Percentiles rank a stretch among this genome's conserved stretches.
These are phyloP conservation scores for Lethenteron reissneri DNA, from an alignment of 2,113 vertebrate species.

Conservation along the genomic window DNA sequence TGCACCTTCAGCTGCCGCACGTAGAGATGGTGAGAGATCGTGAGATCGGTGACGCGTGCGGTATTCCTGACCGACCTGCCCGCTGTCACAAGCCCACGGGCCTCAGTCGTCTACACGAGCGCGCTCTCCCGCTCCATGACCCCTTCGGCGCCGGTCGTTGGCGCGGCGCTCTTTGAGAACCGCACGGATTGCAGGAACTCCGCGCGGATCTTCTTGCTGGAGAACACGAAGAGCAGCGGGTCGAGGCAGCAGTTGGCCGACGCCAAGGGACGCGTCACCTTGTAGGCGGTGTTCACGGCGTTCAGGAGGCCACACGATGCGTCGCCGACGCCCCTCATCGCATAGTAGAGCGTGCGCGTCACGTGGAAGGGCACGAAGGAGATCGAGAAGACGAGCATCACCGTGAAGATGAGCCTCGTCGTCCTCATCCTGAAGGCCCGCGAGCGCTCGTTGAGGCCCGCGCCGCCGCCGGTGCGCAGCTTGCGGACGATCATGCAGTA, in stretches of 20 bases:
- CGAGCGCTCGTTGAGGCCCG: constrained; percentile 13
- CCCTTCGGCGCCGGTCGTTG: no score
- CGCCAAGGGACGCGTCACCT: constrained; percentile 61
- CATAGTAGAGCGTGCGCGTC: constrained; percentile 71
- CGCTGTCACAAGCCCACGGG: no score
- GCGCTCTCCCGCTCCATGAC: no score
- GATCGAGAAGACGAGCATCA: constrained; percentile 50
- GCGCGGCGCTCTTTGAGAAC: no score
- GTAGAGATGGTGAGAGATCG: no score
- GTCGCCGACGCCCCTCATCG: constrained; percentile 39
- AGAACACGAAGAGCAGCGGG: constrained; percentile 58
- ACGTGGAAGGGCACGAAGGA: constrained; percentile 86
- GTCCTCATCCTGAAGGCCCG: constrained; percentile 59
- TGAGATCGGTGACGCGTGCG: no score
- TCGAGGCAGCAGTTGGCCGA: constrained; percentile 84
- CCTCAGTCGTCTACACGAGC: no score
- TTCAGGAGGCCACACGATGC: constrained; percentile 39
- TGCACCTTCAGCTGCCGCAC: no score
- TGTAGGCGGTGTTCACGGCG: constrained; percentile 56
- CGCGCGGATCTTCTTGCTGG: no score
- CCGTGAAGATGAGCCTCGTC: constrained; percentile 68
- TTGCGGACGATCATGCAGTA: constrained; percentile 55
- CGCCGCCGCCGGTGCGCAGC: constrained; percentile 32
- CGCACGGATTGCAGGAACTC: no score
- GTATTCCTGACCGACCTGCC: no score